A percentile compares a stretch with the other conserved stretches of the same genome.
phyloP scores from a whole-genome alignment of 2,888 invertebrate species.

The Mycalesis mineus region DNA sequence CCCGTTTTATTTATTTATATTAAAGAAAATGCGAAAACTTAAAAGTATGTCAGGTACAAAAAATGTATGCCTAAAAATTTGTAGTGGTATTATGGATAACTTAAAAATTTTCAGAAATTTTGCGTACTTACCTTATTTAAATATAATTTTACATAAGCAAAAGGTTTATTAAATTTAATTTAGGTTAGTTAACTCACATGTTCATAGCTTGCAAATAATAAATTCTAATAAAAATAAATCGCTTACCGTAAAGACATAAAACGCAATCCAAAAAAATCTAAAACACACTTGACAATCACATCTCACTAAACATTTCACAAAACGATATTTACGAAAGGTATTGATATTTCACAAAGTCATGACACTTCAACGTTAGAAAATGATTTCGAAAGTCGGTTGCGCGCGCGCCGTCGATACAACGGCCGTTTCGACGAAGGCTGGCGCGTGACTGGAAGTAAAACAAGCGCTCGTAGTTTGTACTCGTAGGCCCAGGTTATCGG shows the following conservation, averaged over 20 bases:
- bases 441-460: conserved; percentile 45
- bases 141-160: too few species aligned
- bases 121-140: too few species aligned
- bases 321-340: conserved; percentile 45
- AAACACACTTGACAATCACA: conserved; percentile 51
- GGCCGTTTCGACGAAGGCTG: conserved; percentile 57
- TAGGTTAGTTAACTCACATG: too few species aligned
- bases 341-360: conserved; percentile 36
- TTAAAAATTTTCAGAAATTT: too few species aligned
- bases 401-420: conserved; percentile 46
- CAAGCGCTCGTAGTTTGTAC: conserved; percentile 17
- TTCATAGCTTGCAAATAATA: too few species aligned
- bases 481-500: conserved; percentile 43
- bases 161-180: too few species aligned
- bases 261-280: conserved; percentile 45
- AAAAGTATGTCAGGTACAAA: too few species aligned
- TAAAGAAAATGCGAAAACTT: too few species aligned
- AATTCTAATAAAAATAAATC: too few species aligned
- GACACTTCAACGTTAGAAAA: conserved; percentile 26
- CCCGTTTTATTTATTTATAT: too few species aligned
- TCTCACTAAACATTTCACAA: conserved; percentile 40
- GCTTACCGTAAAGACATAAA: conserved; percentile 61
- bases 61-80: too few species aligned
- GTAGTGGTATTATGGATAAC: too few species aligned
- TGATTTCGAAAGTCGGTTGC: conserved; percentile 39